These are phyloP conservation scores for Australoheros facetus DNA, from an alignment of 2,797 vertebrate species.

Conservation along the genomic window DNA sequence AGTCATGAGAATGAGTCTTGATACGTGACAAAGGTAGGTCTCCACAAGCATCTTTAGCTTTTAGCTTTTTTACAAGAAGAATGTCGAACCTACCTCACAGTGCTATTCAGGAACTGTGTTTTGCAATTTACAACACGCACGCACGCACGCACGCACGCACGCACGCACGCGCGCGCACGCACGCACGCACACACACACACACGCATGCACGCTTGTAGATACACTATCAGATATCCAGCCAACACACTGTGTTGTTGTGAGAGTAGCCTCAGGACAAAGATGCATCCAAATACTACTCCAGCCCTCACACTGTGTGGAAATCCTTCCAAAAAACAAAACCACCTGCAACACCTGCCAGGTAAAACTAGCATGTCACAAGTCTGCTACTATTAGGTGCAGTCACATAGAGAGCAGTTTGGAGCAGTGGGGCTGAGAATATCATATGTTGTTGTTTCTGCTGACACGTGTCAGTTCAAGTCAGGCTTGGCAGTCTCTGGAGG, in stretches of 20 bases:
- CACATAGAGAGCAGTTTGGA: neutral
- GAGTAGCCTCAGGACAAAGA: neutral
- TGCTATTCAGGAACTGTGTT: too few species aligned
- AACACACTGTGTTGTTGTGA: neutral
- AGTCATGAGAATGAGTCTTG: too few species aligned
- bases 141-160: too few species aligned
- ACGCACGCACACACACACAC: too few species aligned
- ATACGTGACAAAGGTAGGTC: neutral
- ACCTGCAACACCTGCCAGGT: too few species aligned
- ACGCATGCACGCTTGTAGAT: too few species aligned
- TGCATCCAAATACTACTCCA: neutral
- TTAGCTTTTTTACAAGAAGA: neutral
- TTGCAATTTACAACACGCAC: too few species aligned
- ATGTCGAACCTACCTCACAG: neutral
- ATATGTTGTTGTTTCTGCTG: too few species aligned
- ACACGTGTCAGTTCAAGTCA: too few species aligned
- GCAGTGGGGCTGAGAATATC: too few species aligned
- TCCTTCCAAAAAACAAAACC: neutral
- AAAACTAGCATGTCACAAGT: accelerated
- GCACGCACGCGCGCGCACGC: too few species aligned
- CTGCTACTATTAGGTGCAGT: neutral
- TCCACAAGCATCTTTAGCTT: neutral
- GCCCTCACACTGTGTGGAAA: neutral
- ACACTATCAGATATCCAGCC: neutral
- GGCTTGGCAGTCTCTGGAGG: neutral